Conservation (phyloP, 2,113 vertebrate genomes). For the Amphilophus citrinellus region DNA sequence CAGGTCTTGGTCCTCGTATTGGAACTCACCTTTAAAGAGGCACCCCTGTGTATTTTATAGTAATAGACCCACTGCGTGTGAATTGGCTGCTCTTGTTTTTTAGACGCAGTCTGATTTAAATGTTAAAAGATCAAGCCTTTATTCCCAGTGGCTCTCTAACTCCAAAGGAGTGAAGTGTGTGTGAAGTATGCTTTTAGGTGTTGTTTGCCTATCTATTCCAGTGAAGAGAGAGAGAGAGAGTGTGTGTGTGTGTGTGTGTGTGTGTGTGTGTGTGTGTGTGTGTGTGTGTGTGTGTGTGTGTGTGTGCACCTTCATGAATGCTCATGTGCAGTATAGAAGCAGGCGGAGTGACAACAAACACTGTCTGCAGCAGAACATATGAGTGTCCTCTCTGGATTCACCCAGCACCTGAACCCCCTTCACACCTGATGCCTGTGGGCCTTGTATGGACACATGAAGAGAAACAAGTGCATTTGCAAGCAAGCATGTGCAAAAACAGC, state of each 20-base stretch:
- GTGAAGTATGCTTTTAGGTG: conserved; percentile 61
- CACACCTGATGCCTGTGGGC: conserved; percentile 78
- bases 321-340: conserved; percentile 51
- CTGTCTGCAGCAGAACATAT: conserved; percentile 55
- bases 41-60: not conserved
- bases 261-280: not conserved
- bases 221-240: not conserved
- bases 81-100: conserved; percentile 14
- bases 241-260: not conserved
- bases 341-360: conserved; percentile 72
- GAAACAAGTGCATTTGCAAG: conserved; percentile 1
- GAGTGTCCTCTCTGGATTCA: conserved; percentile 59
- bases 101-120: conserved; percentile 43
- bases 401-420: conserved; percentile 77
- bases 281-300: not conserved
- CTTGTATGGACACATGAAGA: conserved; percentile 9
- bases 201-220: conserved; percentile 27
- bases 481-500: not conserved
- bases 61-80: not conserved
- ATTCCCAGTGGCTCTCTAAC: conserved; percentile 45
- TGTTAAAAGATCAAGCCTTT: conserved; percentile 46
- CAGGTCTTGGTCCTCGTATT: not conserved
- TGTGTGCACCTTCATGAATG: not conserved
- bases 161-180: conserved; percentile 36
- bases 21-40: not conserved